A percentile compares a stretch with the other conserved stretches of the same genome.
phyloP scores from a whole-genome alignment of 2,113 vertebrate genomes.

The Tricholaema leucomelas region DNA sequence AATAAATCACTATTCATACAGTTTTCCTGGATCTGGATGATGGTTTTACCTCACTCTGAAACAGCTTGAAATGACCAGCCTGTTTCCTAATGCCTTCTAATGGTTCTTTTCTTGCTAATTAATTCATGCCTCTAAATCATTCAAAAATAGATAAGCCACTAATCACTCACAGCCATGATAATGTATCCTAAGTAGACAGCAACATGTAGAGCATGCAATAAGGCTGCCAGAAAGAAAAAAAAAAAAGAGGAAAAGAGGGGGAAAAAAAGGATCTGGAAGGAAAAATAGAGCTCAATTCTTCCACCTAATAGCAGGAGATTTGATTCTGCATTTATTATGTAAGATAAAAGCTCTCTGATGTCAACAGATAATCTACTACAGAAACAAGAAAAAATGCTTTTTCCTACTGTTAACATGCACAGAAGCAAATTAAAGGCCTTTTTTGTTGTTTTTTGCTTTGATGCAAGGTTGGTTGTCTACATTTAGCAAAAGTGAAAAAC shows the following conservation, averaged over 20 bases:
- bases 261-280: not conserved
- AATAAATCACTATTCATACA: not conserved
- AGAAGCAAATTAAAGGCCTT: not conserved
- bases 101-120: slow-evolving; percentile 23
- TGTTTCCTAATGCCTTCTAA: slow-evolving; percentile 36
- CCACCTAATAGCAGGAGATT: not conserved
- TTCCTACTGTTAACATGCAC: not conserved
- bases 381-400: not conserved
- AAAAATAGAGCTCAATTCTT: not conserved
- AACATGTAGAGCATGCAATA: not conserved
- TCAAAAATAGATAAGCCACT: slow-evolving; percentile 37
- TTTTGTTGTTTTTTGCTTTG: not conserved
- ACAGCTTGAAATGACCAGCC: not conserved
- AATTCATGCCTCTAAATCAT: slow-evolving; percentile 41
- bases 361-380: not conserved
- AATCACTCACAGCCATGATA: slow-evolving; percentile 15
- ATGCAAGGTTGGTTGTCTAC: not conserved
- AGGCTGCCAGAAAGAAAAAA: not conserved
- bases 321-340: slow-evolving; percentile 1
- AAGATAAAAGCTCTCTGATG: not conserved
- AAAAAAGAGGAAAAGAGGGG: not conserved
- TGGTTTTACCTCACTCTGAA: slow-evolving; percentile 6
- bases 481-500: not conserved
- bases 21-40: not conserved
- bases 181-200: not conserved